Conservation (phyloP, 2,888 invertebrate genomes). For the Chalcis sispes region DNA sequence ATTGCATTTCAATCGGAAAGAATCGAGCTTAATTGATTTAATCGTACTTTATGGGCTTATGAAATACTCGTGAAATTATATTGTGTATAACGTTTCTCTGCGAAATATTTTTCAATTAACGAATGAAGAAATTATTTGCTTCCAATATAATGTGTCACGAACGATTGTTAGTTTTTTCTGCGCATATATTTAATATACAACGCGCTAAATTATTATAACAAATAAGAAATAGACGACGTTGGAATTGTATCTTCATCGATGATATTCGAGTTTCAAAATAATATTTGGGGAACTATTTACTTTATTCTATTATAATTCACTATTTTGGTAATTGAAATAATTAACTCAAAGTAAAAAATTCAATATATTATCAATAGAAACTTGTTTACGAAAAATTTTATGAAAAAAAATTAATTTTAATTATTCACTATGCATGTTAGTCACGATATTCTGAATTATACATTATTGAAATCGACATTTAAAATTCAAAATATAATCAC, state of each 20-base stretch:
- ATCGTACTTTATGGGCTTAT: constrained; percentile 40
- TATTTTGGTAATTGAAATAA: neutral
- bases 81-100: neutral
- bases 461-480: constrained; percentile 4
- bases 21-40: constrained; percentile 44
- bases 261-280: neutral
- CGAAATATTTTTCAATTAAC: constrained; percentile 19
- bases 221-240: neutral
- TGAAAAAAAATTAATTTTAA: constrained; percentile 11
- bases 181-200: constrained; percentile 24
- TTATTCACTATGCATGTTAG: constrained; percentile 1
- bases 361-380: neutral
- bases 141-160: neutral
- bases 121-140: constrained; percentile 29
- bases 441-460: constrained; percentile 20
- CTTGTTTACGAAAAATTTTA: constrained; percentile 5
- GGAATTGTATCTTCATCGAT: constrained; percentile 12
- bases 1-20: constrained; percentile 4
- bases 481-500: constrained; percentile 27
- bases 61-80: neutral
- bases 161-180: too few species aligned
- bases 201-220: constrained; percentile 22
- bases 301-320: neutral
- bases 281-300: neutral
- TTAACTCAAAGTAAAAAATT: too few species aligned